Evolutionary conservation across 2,888 invertebrate genomes (phyloP), one percentile per base, ranked within the genome.

Genomic region (Unio pictorum): DNA sequence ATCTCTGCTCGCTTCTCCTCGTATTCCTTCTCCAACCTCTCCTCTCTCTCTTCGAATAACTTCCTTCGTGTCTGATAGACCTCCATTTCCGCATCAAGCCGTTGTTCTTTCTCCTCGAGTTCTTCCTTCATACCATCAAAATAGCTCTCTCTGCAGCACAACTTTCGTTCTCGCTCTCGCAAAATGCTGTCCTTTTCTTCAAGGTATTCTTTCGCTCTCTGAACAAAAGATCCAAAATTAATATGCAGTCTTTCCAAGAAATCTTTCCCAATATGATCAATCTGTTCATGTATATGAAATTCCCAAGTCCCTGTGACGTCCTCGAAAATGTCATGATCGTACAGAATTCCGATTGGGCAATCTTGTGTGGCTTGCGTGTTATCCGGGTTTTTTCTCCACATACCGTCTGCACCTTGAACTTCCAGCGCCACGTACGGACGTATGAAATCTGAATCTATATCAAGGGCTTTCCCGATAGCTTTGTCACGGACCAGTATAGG

Each of bases 281-380:
- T 86, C 74, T 87, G 87, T 54, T 87, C 86, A 63, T 87, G 87
- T 61, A 87, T 84, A 66, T 86, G 86, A 20, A 84, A 67, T 69
- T 87, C 86, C 87, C 87, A 86, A 6, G 79, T 76, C 26, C 80
- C 82, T 6, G 85, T 86, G 30, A 86, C 79, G 67, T 86, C 86
- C 57, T 84, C 86, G 70, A 87, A 87, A 64, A 87, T 81, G 63
- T 83, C 82, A 69, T 83, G 80, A 59, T 87, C 84, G 64, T 82
- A 78, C 20, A 87, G 69, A 2, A 83, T 79, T 7, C 87, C 86
- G 3, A 75, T 69, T 11, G 83, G 78, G 23, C 67, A 55, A 59
- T 83, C 83, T 55, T 82, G 80, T 8, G 81, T 74, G 3, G 75
- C 64, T 57, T 67, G 72, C 2, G 73, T 79, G 11, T 75, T 75